phyloP scores from a whole-genome alignment of 2,113 vertebrate genomes.

The Hemiscyllium ocellatum region DNA sequence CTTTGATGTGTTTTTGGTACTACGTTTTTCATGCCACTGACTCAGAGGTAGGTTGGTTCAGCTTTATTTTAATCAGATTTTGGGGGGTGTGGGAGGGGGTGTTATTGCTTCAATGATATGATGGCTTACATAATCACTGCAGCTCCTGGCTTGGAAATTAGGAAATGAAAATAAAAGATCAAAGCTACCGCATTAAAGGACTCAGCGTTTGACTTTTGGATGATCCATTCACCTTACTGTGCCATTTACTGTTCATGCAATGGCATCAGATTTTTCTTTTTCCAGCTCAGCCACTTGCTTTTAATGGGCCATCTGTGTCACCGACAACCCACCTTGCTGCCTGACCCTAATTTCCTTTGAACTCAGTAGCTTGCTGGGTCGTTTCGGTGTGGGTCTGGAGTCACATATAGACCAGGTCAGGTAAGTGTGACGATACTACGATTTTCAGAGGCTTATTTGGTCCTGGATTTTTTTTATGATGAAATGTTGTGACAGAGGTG shows the following conservation, averaged over 20 bases:
- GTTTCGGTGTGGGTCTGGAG: no score
- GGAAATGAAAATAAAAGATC: background rate
- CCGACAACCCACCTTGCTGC: no score
- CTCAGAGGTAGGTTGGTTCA: background rate
- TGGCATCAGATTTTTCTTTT: background rate
- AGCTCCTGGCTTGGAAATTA: background rate
- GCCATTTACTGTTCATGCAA: background rate
- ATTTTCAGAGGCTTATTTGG: no score
- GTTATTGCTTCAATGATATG: background rate
- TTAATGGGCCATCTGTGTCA: no score
- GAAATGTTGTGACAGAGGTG: no score
- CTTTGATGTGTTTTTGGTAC: conserved; percentile 7
- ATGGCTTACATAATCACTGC: background rate
- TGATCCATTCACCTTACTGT: background rate
- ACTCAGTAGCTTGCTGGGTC: no score
- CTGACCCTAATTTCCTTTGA: no score
- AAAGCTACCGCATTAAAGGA: conserved; percentile 6
- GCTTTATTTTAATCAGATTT: conserved; percentile 21
- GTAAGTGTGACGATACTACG: no score
- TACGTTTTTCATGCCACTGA: background rate
- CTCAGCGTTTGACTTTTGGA: background rate
- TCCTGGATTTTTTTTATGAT: no score
- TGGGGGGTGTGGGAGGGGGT: background rate
- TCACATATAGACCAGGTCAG: no score
- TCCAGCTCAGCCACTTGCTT: background rate